Percentiles rank a stretch among this genome's conserved stretches.
These are phyloP conservation scores for Caprella mutica DNA, from an alignment of 2,888 invertebrate genomes.

Conservation along the genomic window DNA sequence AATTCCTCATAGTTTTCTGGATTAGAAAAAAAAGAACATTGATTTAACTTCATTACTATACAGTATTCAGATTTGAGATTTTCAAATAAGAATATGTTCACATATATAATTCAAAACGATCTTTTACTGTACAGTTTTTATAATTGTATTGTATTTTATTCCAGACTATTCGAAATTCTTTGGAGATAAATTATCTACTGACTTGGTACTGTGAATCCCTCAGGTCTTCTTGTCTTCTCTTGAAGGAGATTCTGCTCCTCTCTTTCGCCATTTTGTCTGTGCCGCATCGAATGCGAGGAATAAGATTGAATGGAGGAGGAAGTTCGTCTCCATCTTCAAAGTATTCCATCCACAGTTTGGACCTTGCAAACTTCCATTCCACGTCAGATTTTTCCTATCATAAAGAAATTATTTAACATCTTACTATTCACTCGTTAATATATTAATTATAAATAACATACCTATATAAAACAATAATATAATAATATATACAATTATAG, in stretches of 20 bases:
- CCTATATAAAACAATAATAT: too few species aligned
- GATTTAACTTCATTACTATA: not conserved
- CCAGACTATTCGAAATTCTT: too few species aligned
- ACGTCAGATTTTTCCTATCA: constrained; percentile 78
- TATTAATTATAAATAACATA: too few species aligned
- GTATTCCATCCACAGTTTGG: constrained; percentile 89
- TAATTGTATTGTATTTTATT: too few species aligned
- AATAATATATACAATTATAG: constrained; percentile 87
- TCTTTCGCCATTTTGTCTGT: not conserved
- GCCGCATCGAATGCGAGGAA: constrained; percentile 52
- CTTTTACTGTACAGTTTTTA: too few species aligned
- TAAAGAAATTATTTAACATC: too few species aligned
- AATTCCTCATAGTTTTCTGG: constrained; percentile 71
- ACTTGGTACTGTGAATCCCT: constrained; percentile 29
- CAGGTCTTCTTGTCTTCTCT: constrained; percentile 16
- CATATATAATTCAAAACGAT: too few species aligned
- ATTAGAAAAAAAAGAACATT: not conserved
- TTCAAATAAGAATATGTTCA: constrained; percentile 2
- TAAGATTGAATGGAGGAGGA: constrained; percentile 85
- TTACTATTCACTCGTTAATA: too few species aligned
- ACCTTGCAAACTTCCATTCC: constrained; percentile 94
- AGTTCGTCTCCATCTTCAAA: constrained; percentile 83
- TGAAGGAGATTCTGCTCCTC: constrained; percentile 11
- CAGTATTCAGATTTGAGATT: not conserved
- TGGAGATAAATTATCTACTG: too few species aligned